Percentiles rank a stretch among this genome's conserved stretches.
phyloP scores from a whole-genome alignment of 2,113 vertebrate species.

The Micronisus gabar region DNA sequence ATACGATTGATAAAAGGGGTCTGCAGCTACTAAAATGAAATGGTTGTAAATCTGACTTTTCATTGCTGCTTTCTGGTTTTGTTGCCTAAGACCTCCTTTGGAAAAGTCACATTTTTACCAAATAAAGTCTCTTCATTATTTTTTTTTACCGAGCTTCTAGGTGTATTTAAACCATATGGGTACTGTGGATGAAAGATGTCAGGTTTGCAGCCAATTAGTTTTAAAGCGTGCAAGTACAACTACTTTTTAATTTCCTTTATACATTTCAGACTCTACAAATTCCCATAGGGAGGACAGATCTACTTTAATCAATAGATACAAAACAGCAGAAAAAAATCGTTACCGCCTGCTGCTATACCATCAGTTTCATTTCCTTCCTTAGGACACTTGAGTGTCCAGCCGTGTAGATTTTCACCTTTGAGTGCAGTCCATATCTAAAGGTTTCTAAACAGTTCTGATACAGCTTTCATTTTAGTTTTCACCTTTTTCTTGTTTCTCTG shows the following conservation, averaged over 20 bases:
- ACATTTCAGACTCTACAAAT: background rate
- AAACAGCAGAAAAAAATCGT: background rate
- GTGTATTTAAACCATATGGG: background rate
- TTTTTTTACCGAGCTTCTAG: background rate
- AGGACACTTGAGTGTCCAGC: background rate
- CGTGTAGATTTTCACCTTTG: background rate
- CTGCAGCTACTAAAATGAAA: background rate
- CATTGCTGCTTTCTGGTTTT: background rate
- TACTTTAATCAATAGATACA: constrained; percentile 8
- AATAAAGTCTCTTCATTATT: background rate
- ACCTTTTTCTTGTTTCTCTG: background rate
- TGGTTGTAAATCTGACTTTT: background rate
- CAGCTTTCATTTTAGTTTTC: background rate
- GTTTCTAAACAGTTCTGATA: background rate
- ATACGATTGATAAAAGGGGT: background rate
- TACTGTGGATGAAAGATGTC: background rate
- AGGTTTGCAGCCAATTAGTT: background rate
- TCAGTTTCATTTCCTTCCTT: background rate
- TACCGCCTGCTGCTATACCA: background rate
- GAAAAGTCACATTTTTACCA: background rate
- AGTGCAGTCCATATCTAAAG: background rate
- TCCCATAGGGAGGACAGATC: background rate
- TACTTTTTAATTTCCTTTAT: constrained; percentile 6
- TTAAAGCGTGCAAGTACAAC: background rate
- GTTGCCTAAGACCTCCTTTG: background rate